Base-by-base conservation (phyloP, 2,113 vertebrate species). In the Oreochromis niloticus region DNA sequence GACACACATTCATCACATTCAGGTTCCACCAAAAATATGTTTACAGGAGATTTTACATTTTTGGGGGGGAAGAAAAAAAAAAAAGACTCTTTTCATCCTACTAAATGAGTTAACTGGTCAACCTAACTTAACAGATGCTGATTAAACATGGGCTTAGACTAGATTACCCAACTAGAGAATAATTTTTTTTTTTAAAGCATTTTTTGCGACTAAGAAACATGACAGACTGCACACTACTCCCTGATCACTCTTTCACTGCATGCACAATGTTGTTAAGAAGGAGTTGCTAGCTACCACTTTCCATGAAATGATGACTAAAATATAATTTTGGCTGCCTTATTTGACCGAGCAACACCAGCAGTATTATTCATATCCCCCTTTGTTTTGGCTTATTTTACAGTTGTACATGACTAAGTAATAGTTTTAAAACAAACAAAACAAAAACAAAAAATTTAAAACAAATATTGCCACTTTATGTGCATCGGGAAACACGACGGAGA, bases 401-500 rank as follows among this genome's bases (percentile, higher is more conserved):
- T 32, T 78, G 9, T 52, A 8, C 10, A n/a, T 3, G 7, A 7
- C 43, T 50, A 19, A 50, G 24, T 3, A 46, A 14, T 32, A 32
- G 5, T 14, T 52, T 39, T 52, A n/a, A 17, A 4, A 57, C 3
- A 57, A 27, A 12, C n/a, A 57, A 27, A 52, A 52, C 16, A 61
- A 59, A 59, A 57, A 59, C 3, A 36, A n/a, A 66, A 66, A 66
- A 63, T 7, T 10, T 12, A 0, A 66, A 66, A 66, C 17, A 66
- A 66, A 34, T 39, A 39, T 2, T 66, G 2, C 34, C 61, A 66
- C 61, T 39, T 66, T 50, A 12, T 2, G 0, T 19, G 24, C 16
- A 0, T 48, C 9, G 0, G 43, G 2, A 48, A 73, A 73, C 39
- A 43, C 22, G 16, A 46, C 0, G 0, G 66, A 27, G 13, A 43